Conservation (phyloP, 2,888 invertebrate genomes). For the Petrophora chlorosata region DNA sequence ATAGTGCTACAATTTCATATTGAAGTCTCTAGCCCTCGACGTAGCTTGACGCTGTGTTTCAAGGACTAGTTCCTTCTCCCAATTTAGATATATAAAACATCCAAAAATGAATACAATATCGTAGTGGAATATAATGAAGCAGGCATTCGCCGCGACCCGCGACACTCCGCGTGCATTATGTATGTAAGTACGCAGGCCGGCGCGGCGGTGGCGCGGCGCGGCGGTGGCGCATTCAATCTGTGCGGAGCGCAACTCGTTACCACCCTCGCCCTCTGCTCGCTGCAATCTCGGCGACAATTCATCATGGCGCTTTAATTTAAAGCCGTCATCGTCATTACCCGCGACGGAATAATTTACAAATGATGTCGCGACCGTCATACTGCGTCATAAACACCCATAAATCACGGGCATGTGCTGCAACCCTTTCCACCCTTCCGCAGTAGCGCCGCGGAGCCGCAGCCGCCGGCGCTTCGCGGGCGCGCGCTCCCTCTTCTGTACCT, state of each 20-base stretch:
- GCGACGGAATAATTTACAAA: conserved; percentile 56
- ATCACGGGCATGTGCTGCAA: conserved; percentile 45
- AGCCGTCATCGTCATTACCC: conserved; percentile 61
- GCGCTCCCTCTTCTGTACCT: conserved; percentile 35
- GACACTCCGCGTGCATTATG: conserved; percentile 25
- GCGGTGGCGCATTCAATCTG: conserved; percentile 9
- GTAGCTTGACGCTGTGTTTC: too few relatives aligned
- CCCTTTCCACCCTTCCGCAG: conserved; percentile 38
- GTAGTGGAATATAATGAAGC: background rate
- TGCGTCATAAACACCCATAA: conserved; percentile 51
- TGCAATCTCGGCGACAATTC: conserved; percentile 42
- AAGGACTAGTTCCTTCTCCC: background rate
- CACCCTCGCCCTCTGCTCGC: conserved; percentile 32
- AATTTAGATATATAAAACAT: background rate
- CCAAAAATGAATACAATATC: background rate
- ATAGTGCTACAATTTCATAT: too few relatives aligned
- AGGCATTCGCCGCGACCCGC: conserved; percentile 8
- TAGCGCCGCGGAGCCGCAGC: conserved; percentile 14
- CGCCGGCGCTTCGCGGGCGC: conserved; percentile 34
- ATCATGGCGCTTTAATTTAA: conserved; percentile 70
- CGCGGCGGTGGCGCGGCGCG: too few relatives aligned
- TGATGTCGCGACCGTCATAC: conserved; percentile 42
- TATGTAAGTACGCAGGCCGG: conserved; percentile 29
- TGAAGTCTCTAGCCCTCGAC: too few relatives aligned
- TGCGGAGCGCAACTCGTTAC: conserved; percentile 6